Base-by-base conservation (phyloP, 2,888 invertebrate species). In the Drosophila kokeensis region DNA sequence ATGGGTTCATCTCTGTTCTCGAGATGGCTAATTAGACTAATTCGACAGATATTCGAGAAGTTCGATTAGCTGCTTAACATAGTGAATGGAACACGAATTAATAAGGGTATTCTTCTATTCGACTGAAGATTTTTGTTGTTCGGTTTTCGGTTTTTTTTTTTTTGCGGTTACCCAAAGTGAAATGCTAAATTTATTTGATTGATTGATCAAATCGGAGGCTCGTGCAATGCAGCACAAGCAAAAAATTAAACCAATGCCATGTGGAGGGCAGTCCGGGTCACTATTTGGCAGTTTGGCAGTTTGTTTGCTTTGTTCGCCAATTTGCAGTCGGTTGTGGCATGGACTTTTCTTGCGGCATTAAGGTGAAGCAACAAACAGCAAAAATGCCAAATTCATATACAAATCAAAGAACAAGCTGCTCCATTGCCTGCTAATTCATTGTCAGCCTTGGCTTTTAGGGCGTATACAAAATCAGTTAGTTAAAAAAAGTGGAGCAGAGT, bases 391-490 rank as follows among this genome's bases (percentile, higher is more conserved):
- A 45, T 59, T 58, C 68, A 68, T 49, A 72, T 49, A 42, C 65
- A 64, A 72, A 57, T 71, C 67, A 40, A 59, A 70, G 48, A 49
- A 21, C 45, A 27, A 59, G 49, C 53, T 53, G 29, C 60, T 59
- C 69, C 1, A 15, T 38, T 24, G 21, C 15, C 38, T 48, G 38
- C 69, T 61, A 59, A 81, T 68, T 86, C 70, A 78, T 73, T 71
- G 58, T 49, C 27, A 66, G 69, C 84, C 84, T 84, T 84, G 84
- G 67, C 68, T 64, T 49, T 6, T 49, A 61, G 88, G 83, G 86
- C 83, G 83, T 85, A 82, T 79, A 66, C 86, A 74, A 71, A 87
- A 82, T 87, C 69, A 24, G 45, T 27, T 4, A 24, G 55, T 49
- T 62, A 40, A 54, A 40, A 30, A 48, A 57, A 48, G 32, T 29